These are phyloP conservation scores for Sebastes steindachneri DNA, from an alignment of 2,797 vertebrate genomes.

Conservation along the genomic window DNA sequence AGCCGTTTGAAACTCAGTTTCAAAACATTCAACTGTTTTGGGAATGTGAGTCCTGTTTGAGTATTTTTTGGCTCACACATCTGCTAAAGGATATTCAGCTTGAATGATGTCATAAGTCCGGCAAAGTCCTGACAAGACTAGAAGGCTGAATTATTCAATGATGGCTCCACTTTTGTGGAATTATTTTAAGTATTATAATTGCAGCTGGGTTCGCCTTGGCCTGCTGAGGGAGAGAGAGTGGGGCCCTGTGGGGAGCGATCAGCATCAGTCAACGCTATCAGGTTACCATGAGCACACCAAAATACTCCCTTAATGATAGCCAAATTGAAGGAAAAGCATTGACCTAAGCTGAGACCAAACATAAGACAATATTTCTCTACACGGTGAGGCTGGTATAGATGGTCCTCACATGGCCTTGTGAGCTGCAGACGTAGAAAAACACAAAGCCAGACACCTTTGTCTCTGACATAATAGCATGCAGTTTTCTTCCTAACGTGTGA, in stretches of 20 bases:
- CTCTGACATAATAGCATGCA: neutral
- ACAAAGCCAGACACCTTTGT: constrained; percentile 40
- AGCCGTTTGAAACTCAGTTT: constrained; percentile 25
- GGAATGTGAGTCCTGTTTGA: constrained; percentile 50
- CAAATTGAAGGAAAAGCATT: constrained; percentile 89
- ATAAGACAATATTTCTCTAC: constrained; percentile 84
- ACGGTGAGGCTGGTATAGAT: constrained; percentile 70
- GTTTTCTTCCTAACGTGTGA: neutral
- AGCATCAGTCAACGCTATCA: constrained; percentile 88
- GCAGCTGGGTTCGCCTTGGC: constrained; percentile 85
- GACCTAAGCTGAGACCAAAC: constrained; percentile 88
- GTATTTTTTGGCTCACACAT: constrained; percentile 54
- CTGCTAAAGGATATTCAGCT: constrained; percentile 86
- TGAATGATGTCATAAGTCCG: constrained; percentile 87
- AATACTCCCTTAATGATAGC: constrained; percentile 92
- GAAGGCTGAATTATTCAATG: constrained; percentile 91
- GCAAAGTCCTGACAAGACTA: constrained; percentile 87
- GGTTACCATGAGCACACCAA: constrained; percentile 90
- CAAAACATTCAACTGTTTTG: constrained; percentile 36
- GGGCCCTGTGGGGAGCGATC: constrained; percentile 90
- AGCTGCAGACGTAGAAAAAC: constrained; percentile 43
- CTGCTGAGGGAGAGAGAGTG: constrained; percentile 61
- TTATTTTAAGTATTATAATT: constrained; percentile 97
- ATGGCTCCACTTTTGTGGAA: constrained; percentile 92
- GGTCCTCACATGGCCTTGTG: constrained; percentile 79